A percentile compares a stretch with the other conserved stretches of the same genome.
These are phyloP conservation scores for Philotrypesis tridentata DNA, from an alignment of 1,140 invertebrate genomes.

Conservation along the genomic window DNA sequence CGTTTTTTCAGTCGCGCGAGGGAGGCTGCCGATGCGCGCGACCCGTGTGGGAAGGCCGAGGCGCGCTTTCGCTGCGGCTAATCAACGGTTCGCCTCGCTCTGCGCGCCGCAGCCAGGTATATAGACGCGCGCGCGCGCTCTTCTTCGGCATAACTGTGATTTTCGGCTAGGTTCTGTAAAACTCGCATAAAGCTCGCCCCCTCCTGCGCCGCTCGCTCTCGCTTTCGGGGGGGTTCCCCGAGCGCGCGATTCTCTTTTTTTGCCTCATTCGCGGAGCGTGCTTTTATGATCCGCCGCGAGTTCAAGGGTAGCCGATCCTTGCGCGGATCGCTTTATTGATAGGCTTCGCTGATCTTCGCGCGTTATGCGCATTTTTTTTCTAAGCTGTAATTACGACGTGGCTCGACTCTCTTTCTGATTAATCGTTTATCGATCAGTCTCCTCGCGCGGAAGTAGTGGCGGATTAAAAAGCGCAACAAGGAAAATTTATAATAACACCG, in stretches of 20 bases:
- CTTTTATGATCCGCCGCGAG: neutral
- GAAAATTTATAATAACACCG: no score
- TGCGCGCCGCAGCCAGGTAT: neutral
- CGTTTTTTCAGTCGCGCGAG: constrained; percentile 18
- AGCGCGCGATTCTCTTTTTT: neutral
- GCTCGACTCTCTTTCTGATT: no score
- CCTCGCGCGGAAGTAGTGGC: no score
- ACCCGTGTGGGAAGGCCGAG: constrained; percentile 35
- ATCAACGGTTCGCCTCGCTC: constrained; percentile 41
- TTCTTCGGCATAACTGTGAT: constrained; percentile 41
- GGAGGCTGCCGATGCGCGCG: neutral
- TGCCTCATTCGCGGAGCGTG: neutral
- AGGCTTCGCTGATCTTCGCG: no score
- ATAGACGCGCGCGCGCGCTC: constrained; percentile 22
- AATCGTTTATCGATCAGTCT: no score
- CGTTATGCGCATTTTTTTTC: no score
- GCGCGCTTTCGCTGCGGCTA: constrained; percentile 27
- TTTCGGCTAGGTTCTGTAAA: constrained; percentile 25
- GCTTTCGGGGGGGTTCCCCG: neutral
- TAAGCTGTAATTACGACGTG: no score
- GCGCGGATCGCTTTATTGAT: neutral
- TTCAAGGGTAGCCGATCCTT: neutral
- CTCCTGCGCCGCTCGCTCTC: neutral
- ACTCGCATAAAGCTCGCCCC: neutral
- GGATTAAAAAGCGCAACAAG: no score